Evolutionary conservation across 1,140 invertebrate genomes (phyloP).

Genomic region (Drosophila sturtevanti): DNA sequence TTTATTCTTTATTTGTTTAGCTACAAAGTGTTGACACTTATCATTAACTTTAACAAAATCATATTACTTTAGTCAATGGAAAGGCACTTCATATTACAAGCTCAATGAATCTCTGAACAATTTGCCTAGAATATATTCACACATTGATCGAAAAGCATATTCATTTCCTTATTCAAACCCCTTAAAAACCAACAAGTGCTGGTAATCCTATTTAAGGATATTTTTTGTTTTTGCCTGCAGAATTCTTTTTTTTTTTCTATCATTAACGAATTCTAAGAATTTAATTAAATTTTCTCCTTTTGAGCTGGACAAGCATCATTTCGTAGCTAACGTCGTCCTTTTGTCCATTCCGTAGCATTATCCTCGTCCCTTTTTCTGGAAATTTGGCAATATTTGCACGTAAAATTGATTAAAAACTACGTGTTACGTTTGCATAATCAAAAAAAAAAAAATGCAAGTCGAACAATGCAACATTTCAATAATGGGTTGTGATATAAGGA

Average conservation of each 20-base stretch:
- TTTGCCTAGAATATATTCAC: too few species aligned
- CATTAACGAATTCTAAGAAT: conserved; percentile 25
- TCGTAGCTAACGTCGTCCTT: not conserved
- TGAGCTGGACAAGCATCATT: not conserved
- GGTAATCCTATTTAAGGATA: not conserved
- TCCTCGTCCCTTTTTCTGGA: not conserved
- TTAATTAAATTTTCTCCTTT: conserved; percentile 45
- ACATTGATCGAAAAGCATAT: too few species aligned
- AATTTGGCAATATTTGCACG: conserved; percentile 57
- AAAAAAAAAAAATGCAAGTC: conserved; percentile 19
- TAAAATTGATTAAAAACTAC: conserved; percentile 72
- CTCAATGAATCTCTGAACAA: too few species aligned
- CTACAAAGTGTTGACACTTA: too few species aligned
- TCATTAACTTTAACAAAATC: too few species aligned
- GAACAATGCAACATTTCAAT: conserved; percentile 44
- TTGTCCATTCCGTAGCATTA: not conserved
- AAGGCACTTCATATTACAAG: too few species aligned
- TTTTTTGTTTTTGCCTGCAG: not conserved
- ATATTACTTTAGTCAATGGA: too few species aligned
- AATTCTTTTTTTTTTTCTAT: not conserved
- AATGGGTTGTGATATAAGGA: conserved; percentile 19
- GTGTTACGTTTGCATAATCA: conserved; percentile 61
- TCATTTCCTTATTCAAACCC: too few species aligned
- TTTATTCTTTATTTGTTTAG: too few species aligned
- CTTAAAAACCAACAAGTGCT: not conserved